phyloP scores from a whole-genome alignment of 2,797 vertebrate genomes.

The Bucorvus abyssinicus region DNA sequence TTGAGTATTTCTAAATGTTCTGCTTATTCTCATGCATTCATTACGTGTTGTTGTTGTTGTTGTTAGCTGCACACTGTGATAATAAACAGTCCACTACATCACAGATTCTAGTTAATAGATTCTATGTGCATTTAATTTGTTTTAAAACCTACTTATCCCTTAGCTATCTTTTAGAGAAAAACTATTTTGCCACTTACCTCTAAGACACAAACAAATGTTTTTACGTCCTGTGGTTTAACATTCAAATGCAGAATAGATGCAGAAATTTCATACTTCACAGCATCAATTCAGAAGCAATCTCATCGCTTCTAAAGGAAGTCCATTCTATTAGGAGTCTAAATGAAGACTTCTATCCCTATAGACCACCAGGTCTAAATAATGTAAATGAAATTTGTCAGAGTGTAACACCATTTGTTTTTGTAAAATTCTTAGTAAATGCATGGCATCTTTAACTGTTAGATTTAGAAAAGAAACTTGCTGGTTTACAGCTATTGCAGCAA shows the following conservation, averaged over 20 bases:
- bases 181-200: neutral
- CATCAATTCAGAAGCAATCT: neutral
- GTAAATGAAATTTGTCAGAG: neutral
- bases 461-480: neutral
- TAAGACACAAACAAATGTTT: neutral
- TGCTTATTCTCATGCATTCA: neutral
- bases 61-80: neutral
- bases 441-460: neutral
- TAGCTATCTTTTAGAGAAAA: neutral
- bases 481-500: neutral
- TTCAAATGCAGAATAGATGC: neutral
- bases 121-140: neutral
- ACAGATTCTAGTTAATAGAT: neutral
- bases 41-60: neutral
- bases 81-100: neutral
- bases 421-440: neutral
- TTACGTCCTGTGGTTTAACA: neutral
- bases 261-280: neutral
- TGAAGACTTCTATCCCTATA: neutral
- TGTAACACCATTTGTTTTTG: neutral
- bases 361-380: neutral
- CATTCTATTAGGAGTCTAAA: neutral
- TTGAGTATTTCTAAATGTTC: neutral
- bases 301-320: neutral
- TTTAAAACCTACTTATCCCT: neutral